phyloP scores from a whole-genome alignment of 2,113 vertebrate genomes.

The Ammodytes dubius region DNA sequence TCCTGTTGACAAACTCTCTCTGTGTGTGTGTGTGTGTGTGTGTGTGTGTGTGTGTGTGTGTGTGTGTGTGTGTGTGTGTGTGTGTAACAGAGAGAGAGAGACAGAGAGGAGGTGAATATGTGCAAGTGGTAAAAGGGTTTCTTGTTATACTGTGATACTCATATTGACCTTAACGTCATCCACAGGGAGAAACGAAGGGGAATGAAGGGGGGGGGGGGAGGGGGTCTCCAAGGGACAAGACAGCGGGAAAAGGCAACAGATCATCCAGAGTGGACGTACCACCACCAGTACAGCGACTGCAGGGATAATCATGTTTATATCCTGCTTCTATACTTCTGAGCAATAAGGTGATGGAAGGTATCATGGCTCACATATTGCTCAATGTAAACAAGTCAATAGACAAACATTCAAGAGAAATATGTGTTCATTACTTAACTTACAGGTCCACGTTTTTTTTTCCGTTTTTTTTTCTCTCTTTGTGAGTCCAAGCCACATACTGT shows the following conservation, averaged over 20 bases:
- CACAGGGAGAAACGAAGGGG: slow-evolving; percentile 5
- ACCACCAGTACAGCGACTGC: background rate
- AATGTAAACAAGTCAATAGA: background rate
- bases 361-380: background rate
- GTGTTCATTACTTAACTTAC: background rate
- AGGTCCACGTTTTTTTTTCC: no score
- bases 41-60: no score
- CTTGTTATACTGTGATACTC: slow-evolving; percentile 33
- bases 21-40: no score
- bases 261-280: slow-evolving; percentile 5
- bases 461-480: background rate
- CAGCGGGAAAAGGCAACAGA: background rate
- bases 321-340: background rate
- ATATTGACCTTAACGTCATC: slow-evolving; percentile 15
- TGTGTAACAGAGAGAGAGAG: slow-evolving; percentile 21
- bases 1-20: background rate
- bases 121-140: slow-evolving; percentile 22
- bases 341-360: background rate
- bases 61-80: no score
- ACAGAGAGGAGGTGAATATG: slow-evolving; percentile 1
- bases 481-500: background rate
- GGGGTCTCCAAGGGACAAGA: background rate
- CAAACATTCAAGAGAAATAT: background rate
- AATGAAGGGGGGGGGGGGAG: background rate
- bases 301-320: background rate